Base-by-base conservation (phyloP, 1,140 invertebrate genomes). In the Pemphigus obesinymphae region DNA sequence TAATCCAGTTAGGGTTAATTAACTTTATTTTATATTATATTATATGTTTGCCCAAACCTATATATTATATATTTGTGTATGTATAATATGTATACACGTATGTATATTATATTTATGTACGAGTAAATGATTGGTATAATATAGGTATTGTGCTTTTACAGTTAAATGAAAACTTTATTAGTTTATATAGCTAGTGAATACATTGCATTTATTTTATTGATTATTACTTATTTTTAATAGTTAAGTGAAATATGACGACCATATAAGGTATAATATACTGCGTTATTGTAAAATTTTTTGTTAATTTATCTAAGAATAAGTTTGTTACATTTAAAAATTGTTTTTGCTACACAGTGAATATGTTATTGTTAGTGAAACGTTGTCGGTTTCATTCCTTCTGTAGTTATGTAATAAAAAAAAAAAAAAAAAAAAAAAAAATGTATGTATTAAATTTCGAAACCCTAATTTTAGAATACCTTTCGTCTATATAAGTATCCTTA, bases 201-300 rank as follows among this genome's bases (percentile, higher is more conserved):
- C 8, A 13, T 66, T n/a, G 63, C 63, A 66, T 66, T 66, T 66
- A 66, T 66, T 66, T 66, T 40, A 66, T 37, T 37, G 31, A 66
- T 66, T 66, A 66, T 37, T 37, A 66, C 20, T 37, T 66, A 66
- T n/a, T 66, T 66, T 66, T 66, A 66, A 20, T 34, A 7, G 31
- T 66, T 37, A 23, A 66, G 13, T n/a, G n/a, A 66, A 37, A n/a
- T n/a, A 37, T 66, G n/a, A n/a, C 10, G 23, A 37, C 17, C 7
- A 63, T 34, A 34, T 63, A 66, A n/a, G n/a, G n/a, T n/a, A 34
- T 37, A 37, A 34, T 29, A 31, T 63, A 63, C 20, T 31, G 61
- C 29, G 15, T 63, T 37, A 20, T 66, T 66, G 31, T 66, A 66
- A 66, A 66, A 37, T 66, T 20, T 66, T 66, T 66, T 66, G 20